Base-by-base conservation (phyloP, 2,888 invertebrate species). In the Stratiomys singularior region DNA sequence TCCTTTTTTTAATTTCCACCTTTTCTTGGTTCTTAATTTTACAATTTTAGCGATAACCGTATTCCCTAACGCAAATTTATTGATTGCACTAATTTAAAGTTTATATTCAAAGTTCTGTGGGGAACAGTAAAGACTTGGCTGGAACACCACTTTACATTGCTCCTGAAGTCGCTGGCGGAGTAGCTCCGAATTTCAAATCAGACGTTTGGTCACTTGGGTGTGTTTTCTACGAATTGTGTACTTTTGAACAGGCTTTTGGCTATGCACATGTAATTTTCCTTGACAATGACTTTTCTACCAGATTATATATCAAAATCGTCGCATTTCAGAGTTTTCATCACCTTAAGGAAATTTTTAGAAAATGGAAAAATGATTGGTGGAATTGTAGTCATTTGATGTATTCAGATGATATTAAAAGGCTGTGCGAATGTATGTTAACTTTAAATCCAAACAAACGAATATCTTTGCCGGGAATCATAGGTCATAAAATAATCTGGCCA, bases 71-170 rank as follows among this genome's bases (percentile, higher is more conserved):
- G 44, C 7, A 7, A 44, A 44, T 44, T 44, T 13, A 52, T 13
- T 52, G 52, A n/a, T 52, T 15, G 52, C 4, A 52, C 4, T 52
- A 37, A 37, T 37, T 37, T n/a, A n/a, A n/a, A n/a, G n/a, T n/a
- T n/a, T n/a, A n/a, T n/a, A n/a, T n/a, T n/a, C n/a, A n/a, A n/a
- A n/a, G n/a, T n/a, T n/a, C n/a, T n/a, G n/a, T n/a, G n/a, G n/a
- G n/a, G n/a, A n/a, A n/a, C 11, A 28, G 27, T 46, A 89, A 46
- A 46, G 64, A 15, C 4, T 5, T n/a, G 28, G n/a, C 56, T 37
- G 91, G 92, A 5, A 92, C 92, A 0, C 91, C 91, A 0, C 91
- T 91, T 84, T 92, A 92, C 85, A 92, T 92, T 91, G 90, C 90
- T 23, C 92, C 92, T 13, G 92, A 92, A 83, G 85, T 91, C 72